Percentiles rank a stretch among this genome's conserved stretches.
Evolutionary conservation across 92 coral and sea anemone genomes (phyloP).

Genomic region (Galaxea fascicularis): DNA sequence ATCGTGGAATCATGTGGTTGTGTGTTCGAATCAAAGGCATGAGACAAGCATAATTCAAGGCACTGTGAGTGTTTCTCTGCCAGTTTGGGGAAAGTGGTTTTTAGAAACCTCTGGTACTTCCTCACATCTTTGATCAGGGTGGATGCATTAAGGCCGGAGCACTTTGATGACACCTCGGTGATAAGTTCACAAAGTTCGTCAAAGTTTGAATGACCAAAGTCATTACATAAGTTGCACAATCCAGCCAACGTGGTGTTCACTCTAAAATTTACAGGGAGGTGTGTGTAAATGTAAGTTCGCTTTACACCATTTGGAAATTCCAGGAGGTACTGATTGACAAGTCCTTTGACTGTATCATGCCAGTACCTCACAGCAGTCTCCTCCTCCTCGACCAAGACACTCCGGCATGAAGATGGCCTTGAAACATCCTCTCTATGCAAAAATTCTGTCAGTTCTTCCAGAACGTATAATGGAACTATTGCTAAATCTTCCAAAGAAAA

Average conservation of each 20-base stretch:
- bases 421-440: constrained; percentile 27
- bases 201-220: constrained; percentile 51
- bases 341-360: constrained; percentile 44
- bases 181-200: constrained; percentile 28
- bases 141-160: too few species aligned
- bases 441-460: constrained; percentile 42
- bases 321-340: constrained; percentile 51
- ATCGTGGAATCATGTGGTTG: constrained; percentile 10
- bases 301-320: constrained; percentile 61
- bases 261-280: constrained; percentile 51
- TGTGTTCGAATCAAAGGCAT: constrained; percentile 49
- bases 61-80: constrained; percentile 43
- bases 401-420: too few species aligned
- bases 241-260: constrained; percentile 39
- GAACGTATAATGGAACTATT: too few species aligned
- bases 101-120: constrained; percentile 33
- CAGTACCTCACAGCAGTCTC: too few species aligned
- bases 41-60: constrained; percentile 35
- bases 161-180: constrained; percentile 9
- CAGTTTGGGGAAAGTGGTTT: constrained; percentile 31
- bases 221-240: constrained; percentile 54
- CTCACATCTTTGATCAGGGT: background rate
- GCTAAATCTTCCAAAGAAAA: too few species aligned
- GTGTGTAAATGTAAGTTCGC: constrained; percentile 47
- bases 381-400: constrained; percentile 44